phyloP scores from a whole-genome alignment of 2,888 invertebrate species.

The Drosophila fungiperda region DNA sequence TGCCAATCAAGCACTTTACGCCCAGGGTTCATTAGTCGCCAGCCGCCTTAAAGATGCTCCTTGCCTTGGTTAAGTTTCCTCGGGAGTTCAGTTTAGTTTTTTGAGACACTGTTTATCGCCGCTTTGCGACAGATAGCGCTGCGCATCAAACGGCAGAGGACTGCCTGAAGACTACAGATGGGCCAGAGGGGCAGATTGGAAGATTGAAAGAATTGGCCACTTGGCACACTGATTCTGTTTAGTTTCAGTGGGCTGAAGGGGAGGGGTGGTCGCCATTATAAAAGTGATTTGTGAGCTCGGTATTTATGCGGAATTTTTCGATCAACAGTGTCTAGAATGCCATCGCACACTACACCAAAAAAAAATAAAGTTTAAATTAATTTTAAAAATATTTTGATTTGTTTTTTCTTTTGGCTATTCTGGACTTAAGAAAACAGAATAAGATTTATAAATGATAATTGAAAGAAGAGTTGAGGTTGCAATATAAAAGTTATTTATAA shows the following conservation, averaged over 20 bases:
- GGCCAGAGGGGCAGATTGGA: not conserved
- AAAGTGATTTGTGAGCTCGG: conserved; percentile 71
- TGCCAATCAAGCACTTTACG: conserved; percentile 81
- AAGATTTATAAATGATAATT: not conserved
- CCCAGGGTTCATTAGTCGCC: conserved; percentile 71
- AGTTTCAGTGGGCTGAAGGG: not conserved
- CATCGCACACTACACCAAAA: not conserved
- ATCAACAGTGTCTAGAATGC: conserved; percentile 49
- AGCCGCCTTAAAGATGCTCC: not conserved
- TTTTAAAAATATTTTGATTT: not conserved
- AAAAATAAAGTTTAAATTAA: not conserved
- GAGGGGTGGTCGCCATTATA: conserved; percentile 58
- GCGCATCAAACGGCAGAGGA: conserved; percentile 27
- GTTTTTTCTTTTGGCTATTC: not conserved
- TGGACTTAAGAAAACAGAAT: not conserved
- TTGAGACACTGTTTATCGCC: conserved; percentile 52
- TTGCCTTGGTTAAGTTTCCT: not conserved
- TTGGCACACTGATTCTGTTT: not conserved
- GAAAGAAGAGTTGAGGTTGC: not conserved
- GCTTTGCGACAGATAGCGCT: conserved; percentile 56
- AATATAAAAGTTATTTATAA: not conserved
- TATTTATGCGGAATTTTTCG: conserved; percentile 65
- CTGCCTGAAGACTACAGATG: not conserved
- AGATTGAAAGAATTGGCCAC: conserved; percentile 6
- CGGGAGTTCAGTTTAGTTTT: conserved; percentile 5